A percentile compares a stretch with the other conserved stretches of the same genome.
Conservation (phyloP, 23 tunicate species). For the Aplidium turbinatum region DNA sequence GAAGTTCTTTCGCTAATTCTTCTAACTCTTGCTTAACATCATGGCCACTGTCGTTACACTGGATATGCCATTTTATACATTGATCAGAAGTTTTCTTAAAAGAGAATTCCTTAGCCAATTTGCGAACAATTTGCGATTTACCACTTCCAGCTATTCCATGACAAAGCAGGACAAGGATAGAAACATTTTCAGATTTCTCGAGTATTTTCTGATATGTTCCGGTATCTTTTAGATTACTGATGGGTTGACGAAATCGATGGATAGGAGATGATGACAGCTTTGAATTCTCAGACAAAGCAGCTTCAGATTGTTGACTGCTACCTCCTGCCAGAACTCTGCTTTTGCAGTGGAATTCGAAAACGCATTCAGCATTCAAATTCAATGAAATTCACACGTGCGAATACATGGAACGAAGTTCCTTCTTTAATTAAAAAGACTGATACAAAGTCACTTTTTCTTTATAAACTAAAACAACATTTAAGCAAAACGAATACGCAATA, state of each 20-base stretch:
- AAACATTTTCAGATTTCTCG: neutral
- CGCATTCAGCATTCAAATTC: too few relatives aligned
- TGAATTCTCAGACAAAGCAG: neutral
- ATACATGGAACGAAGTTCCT: too few relatives aligned
- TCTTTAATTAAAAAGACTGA: too few relatives aligned
- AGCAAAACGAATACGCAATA: too few relatives aligned
- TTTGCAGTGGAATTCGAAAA: too few relatives aligned
- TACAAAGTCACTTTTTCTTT: too few relatives aligned
- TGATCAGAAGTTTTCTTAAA: neutral
- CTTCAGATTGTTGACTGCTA: too few relatives aligned
- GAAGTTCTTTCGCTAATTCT: neutral
- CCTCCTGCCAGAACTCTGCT: too few relatives aligned
- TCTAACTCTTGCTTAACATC: neutral
- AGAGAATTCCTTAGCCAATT: slow-evolving; percentile 25
- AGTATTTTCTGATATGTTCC: neutral
- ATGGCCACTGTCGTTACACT: slow-evolving; percentile 15
- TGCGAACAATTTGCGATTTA: slow-evolving; percentile 34
- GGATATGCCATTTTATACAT: slow-evolving; percentile 14
- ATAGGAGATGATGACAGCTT: neutral
- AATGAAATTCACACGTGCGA: too few relatives aligned
- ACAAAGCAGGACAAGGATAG: slow-evolving; percentile 1
- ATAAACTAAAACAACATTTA: too few relatives aligned
- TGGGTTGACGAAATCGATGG: slow-evolving; percentile 9
- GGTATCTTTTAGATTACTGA: neutral
- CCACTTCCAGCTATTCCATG: slow-evolving; percentile 34